Percentiles rank a stretch among this genome's conserved stretches.
These are phyloP conservation scores for Anguilla rostrata DNA, from an alignment of 2,113 vertebrate species.

Conservation along the genomic window DNA sequence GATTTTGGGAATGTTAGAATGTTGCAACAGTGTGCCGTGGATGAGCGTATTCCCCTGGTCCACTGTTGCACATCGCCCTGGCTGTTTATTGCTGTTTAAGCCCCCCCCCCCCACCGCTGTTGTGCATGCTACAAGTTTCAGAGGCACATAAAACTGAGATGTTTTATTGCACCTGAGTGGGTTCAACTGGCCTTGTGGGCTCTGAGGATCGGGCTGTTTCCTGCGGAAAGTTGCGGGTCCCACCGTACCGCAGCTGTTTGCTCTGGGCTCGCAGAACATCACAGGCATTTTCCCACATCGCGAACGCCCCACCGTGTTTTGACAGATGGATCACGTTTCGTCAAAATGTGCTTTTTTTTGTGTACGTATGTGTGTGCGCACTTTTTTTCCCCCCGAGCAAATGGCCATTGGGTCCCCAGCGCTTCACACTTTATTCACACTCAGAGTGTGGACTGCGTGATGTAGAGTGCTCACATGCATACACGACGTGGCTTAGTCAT, in stretches of 20 bases:
- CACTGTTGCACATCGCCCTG: background rate
- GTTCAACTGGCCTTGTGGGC: background rate
- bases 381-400: background rate
- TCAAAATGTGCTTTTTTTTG: background rate
- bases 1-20: background rate
- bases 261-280: background rate
- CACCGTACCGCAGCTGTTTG: background rate
- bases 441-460: background rate
- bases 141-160: background rate
- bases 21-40: background rate
- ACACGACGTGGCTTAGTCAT: background rate
- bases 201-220: background rate
- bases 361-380: background rate
- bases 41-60: background rate
- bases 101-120: background rate
- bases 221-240: background rate
- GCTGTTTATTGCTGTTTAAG: background rate
- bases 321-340: background rate
- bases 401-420: background rate
- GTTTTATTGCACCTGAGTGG: background rate
- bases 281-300: background rate
- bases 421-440: background rate
- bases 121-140: background rate
- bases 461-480: background rate
- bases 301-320: background rate